Percentiles rank a stretch among this genome's conserved stretches.
phyloP scores from a whole-genome alignment of 2,113 vertebrate species.

The Myodes glareolus region DNA sequence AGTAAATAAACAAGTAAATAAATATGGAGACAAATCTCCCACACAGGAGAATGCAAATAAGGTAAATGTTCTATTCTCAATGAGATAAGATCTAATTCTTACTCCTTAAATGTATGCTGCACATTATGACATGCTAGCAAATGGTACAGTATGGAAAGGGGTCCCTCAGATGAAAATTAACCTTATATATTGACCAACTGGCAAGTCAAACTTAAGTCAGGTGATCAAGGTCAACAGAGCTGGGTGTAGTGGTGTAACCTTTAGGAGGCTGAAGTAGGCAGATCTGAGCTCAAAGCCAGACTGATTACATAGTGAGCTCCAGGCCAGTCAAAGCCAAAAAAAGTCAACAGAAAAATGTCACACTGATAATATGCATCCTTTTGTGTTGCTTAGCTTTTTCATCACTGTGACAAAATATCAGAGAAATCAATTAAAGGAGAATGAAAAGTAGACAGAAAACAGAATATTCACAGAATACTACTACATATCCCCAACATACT shows the following conservation, averaged over 20 bases:
- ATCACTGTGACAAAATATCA: too few relatives aligned
- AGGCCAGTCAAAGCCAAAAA: background rate
- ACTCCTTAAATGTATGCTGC: background rate
- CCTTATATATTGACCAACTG: background rate
- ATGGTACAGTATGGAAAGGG: background rate
- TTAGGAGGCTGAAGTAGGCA: background rate
- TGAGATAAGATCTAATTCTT: background rate
- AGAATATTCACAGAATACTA: background rate
- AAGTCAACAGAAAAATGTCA: background rate
- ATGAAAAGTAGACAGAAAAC: background rate
- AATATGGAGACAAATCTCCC: background rate
- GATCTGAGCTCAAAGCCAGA: background rate
- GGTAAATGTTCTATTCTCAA: background rate
- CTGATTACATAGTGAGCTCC: background rate
- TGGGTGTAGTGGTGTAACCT: background rate
- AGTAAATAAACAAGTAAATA: background rate
- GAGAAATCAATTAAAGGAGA: too few relatives aligned
- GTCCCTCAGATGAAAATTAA: background rate
- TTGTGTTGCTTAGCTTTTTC: background rate
- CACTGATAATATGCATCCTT: background rate
- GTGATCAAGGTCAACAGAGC: background rate
- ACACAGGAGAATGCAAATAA: background rate
- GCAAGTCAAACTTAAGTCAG: background rate
- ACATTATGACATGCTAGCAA: background rate
- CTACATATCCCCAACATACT: background rate